phyloP scores from a whole-genome alignment of 2,888 invertebrate species.

The Cerceris rybyensis region DNA sequence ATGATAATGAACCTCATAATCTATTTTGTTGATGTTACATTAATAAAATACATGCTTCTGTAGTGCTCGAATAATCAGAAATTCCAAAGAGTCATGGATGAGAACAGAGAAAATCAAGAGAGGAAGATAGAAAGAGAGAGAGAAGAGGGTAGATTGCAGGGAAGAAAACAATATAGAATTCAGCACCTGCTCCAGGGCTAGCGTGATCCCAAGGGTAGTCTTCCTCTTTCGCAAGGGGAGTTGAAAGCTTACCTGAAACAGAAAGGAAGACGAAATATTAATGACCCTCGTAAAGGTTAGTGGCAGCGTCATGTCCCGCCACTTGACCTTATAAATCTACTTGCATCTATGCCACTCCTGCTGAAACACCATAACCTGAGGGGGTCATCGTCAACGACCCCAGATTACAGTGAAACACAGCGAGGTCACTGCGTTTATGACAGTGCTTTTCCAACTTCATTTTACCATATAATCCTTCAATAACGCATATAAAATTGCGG shows the following conservation, averaged over 20 bases:
- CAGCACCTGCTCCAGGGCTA: constrained; percentile 25
- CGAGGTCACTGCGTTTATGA: neutral
- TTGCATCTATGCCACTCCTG: constrained; percentile 12
- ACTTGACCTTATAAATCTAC: constrained; percentile 62
- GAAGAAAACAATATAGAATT: constrained; percentile 26
- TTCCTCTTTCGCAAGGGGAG: constrained; percentile 24
- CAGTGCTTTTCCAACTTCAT: too few species aligned
- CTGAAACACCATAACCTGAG: constrained; percentile 27
- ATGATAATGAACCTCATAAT: too few species aligned
- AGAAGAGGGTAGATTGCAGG: neutral
- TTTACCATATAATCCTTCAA: too few species aligned
- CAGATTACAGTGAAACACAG: constrained; percentile 27
- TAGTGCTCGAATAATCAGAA: too few species aligned
- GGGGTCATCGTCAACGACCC: constrained; percentile 50
- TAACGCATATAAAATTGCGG: too few species aligned
- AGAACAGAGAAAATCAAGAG: neutral
- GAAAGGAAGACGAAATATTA: constrained; percentile 62
- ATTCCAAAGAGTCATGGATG: too few species aligned
- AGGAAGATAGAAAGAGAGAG: neutral
- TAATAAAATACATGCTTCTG: too few species aligned
- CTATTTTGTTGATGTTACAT: too few species aligned
- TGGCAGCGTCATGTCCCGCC: constrained; percentile 45
- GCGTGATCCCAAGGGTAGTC: constrained; percentile 30
- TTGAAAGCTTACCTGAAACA: constrained; percentile 64
- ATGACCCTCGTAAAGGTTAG: constrained; percentile 59